Evolutionary conservation across 2,797 vertebrate genomes (phyloP).

Genomic region (Brachymystax lenok): DNA sequence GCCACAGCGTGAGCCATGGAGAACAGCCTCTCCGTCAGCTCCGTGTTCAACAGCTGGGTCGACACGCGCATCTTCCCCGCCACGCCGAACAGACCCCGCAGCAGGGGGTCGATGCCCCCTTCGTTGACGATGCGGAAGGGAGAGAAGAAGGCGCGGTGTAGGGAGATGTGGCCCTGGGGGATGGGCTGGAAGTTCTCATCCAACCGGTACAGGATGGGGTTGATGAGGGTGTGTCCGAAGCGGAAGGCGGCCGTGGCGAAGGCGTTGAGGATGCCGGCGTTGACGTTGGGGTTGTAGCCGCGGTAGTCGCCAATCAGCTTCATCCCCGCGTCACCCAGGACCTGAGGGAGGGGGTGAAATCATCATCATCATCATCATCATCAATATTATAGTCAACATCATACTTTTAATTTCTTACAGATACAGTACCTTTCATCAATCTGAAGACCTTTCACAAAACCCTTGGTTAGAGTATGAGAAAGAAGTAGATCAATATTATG

Average conservation of each 20-base stretch:
- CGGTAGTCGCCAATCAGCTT: conserved; percentile 87
- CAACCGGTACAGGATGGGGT: conserved; percentile 90
- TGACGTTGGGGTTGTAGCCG: conserved; percentile 90
- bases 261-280: conserved; percentile 88
- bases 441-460: background rate
- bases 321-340: conserved; percentile 91
- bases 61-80: conserved; percentile 95
- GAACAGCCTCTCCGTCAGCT: conserved; percentile 95
- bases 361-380: background rate
- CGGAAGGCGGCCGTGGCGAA: conserved; percentile 97
- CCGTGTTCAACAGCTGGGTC: conserved; percentile 91
- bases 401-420: background rate
- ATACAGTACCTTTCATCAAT: background rate
- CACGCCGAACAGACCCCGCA: conserved; percentile 92
- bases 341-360: conserved; percentile 52
- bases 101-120: conserved; percentile 95
- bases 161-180: conserved; percentile 89
- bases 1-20: conserved; percentile 97
- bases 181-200: conserved; percentile 91
- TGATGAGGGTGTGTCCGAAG: conserved; percentile 97
- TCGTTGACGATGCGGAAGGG: conserved; percentile 97
- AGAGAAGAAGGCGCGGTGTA: conserved; percentile 97
- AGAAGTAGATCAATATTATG: no score
- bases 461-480: no score
- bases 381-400: no score